These are phyloP conservation scores for Achlya flavicornis DNA, from an alignment of 2,888 invertebrate genomes.

Conservation along the genomic window DNA sequence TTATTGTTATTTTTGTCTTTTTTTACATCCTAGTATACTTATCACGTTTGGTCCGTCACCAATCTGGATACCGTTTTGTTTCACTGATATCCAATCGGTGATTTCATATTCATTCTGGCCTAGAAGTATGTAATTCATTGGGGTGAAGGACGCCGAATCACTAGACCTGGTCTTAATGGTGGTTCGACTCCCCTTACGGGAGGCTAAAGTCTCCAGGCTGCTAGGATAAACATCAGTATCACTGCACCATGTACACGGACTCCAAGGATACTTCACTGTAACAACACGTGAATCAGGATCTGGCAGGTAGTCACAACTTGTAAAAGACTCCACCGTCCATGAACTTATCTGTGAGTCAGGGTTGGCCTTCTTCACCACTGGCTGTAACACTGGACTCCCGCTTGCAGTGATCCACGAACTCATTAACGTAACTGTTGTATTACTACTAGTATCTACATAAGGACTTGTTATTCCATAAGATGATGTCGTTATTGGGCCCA, in stretches of 20 bases:
- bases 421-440: neutral
- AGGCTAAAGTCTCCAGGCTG: constrained; percentile 31
- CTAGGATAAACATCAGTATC: constrained; percentile 53
- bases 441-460: neutral
- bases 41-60: constrained; percentile 21
- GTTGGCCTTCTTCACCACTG: neutral
- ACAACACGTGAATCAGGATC: constrained; percentile 20
- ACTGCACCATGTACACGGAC: constrained; percentile 38
- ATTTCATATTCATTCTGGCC: constrained; percentile 16
- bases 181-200: constrained; percentile 37
- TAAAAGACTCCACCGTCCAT: constrained; percentile 54
- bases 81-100: constrained; percentile 33
- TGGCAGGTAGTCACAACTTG: constrained; percentile 32
- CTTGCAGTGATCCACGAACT: neutral
- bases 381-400: constrained; percentile 11
- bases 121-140: constrained; percentile 30
- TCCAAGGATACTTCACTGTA: constrained; percentile 50
- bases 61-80: constrained; percentile 24
- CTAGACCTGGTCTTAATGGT: constrained; percentile 12
- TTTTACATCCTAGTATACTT: constrained; percentile 29
- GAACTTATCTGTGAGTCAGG: constrained; percentile 36
- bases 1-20: constrained; percentile 48
- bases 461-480: neutral
- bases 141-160: constrained; percentile 16
- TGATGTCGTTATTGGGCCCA: neutral